Evolutionary conservation across 2,113 vertebrate genomes (phyloP), one percentile per base, ranked within the genome.

Genomic region (Onychostoma macrolepis): DNA sequence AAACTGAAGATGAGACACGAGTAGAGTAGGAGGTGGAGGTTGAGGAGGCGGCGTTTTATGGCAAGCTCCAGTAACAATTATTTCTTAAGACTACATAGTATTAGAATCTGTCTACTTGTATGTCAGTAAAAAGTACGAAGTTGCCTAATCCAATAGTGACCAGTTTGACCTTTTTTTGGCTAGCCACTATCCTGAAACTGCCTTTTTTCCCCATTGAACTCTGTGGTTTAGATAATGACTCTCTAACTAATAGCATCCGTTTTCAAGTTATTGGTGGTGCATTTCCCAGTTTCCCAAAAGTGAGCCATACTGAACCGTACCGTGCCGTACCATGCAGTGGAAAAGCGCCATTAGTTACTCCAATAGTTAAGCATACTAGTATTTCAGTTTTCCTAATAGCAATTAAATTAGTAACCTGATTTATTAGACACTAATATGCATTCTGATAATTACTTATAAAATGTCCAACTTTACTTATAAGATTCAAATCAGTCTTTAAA

Each of bases 1-100:
- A 81, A 91, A 87, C 63, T 84, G 72, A 76, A 82, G 86, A 75
- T 11, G 76, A 63, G 84, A 76, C 87, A 81, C 48, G 65, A 81
- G 78, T 80, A 74, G 50, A 91, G 48, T 80, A 50, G 24, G 90
- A 67, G 87, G 45, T 80, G 41, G 87, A 58, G 83, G 43, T 83
- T 58, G 88, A 74, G 67, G 65, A 36, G n/a, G 77, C 28, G 85
- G 19, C 7, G 21, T 41, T 36, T 33, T 80, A 80, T 80, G 78
- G 78, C 50, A 80, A 80, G 78, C 78, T 24, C 0, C 0, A 0
- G 0, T 56, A 50, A 30, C 43, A 79, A 4, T 10, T 56, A 33
- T 21, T 53, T 2, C 28, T 50, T 56, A 30, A 79, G 11, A 21
- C 28, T 26, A n/a, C 17, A 21, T 53, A 15, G 45, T 4, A 15